Conservation (phyloP, 1,140 invertebrate species). For the Euura lappo region DNA sequence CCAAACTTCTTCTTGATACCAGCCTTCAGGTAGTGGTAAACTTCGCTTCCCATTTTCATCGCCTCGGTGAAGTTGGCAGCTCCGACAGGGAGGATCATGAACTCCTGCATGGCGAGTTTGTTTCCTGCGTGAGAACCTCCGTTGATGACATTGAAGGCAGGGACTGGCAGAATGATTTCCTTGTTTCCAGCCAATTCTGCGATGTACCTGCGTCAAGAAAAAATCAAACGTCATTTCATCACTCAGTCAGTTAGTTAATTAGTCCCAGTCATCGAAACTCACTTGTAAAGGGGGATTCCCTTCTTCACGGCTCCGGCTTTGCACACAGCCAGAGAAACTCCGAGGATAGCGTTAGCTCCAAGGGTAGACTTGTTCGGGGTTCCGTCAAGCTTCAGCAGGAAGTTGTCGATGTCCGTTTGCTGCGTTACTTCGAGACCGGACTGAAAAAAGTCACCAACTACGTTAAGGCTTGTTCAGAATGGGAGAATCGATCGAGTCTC, state of each 20-base stretch:
- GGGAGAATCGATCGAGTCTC: not conserved
- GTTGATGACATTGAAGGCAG: conserved; percentile 99
- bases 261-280: conserved; percentile 22
- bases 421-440: conserved; percentile 83
- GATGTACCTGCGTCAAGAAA: conserved; percentile 71
- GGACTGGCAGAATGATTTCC: conserved; percentile 92
- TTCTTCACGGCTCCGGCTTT: conserved; percentile 97
- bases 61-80: conserved; percentile 93
- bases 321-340: conserved; percentile 93
- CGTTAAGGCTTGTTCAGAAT: conserved; percentile 7
- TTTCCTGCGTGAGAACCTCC: conserved; percentile 99
- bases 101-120: conserved; percentile 98
- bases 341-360: conserved; percentile 97
- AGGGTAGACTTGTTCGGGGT: conserved; percentile 96
- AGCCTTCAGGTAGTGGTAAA: conserved; percentile 95
- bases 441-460: not conserved
- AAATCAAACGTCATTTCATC: no score
- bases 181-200: conserved; percentile 92
- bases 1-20: conserved; percentile 96
- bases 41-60: conserved; percentile 97
- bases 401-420: conserved; percentile 92
- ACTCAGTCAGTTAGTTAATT: not conserved
- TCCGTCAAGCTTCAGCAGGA: conserved; percentile 92
- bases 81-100: conserved; percentile 89
- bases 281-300: conserved; percentile 83